phyloP scores from a whole-genome alignment of 2,888 invertebrate genomes.

The Diarsia dahlii region DNA sequence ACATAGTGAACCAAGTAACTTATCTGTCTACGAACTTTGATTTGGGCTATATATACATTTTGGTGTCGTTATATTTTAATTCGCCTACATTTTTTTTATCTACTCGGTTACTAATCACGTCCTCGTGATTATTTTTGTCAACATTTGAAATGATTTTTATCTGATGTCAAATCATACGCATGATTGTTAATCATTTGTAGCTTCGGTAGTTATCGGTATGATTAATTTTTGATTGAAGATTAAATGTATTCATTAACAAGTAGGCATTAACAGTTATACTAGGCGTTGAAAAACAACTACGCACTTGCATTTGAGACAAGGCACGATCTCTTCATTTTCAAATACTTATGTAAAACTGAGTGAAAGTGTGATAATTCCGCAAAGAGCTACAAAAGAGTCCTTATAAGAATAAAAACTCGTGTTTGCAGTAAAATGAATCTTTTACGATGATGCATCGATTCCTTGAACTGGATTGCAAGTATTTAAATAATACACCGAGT shows the following conservation, averaged over 20 bases:
- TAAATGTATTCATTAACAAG: background rate
- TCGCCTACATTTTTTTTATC: background rate
- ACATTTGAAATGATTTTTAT: conserved; percentile 1
- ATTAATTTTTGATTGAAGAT: conserved; percentile 21
- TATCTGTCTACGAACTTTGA: conserved; percentile 60
- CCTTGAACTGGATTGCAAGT: conserved; percentile 83
- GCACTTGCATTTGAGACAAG: background rate
- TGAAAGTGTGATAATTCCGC: conserved; percentile 26
- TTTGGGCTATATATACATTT: conserved; percentile 44
- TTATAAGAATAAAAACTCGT: conserved; percentile 34
- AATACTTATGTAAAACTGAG: conserved; percentile 12
- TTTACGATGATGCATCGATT: conserved; percentile 60
- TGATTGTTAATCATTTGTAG: conserved; percentile 18
- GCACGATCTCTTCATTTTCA: conserved; percentile 7
- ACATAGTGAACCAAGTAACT: conserved; percentile 66
- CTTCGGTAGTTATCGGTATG: conserved; percentile 13
- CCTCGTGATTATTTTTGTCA: background rate
- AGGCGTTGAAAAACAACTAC: background rate
- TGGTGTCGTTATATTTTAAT: conserved; percentile 10
- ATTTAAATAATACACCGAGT: conserved; percentile 75
- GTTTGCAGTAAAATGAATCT: conserved; percentile 49
- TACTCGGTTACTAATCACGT: background rate
- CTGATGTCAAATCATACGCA: conserved; percentile 4
- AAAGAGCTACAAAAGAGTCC: conserved; percentile 33
- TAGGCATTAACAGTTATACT: background rate